Conservation (phyloP, 2,888 invertebrate species). For the Melanotus villosus region DNA sequence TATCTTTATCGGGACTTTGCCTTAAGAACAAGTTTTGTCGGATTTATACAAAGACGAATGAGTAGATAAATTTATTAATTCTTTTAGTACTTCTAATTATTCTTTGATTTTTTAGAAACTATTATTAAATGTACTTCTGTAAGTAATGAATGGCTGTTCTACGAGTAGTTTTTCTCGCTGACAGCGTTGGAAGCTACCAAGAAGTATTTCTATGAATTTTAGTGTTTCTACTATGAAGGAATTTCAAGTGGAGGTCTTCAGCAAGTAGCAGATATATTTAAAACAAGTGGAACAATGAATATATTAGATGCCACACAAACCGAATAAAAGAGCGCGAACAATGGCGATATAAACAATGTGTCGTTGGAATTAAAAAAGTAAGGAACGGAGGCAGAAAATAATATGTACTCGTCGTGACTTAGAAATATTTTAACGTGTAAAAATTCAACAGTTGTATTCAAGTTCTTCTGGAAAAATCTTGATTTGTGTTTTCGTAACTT, state of each 20-base stretch:
- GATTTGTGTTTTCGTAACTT: constrained; percentile 3
- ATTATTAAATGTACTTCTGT: too few species aligned
- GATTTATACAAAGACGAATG: too few species aligned
- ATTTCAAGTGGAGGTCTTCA: constrained; percentile 29
- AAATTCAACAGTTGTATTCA: constrained; percentile 51
- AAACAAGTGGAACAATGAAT: constrained; percentile 65
- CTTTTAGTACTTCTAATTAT: too few species aligned
- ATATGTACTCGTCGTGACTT: constrained; percentile 66
- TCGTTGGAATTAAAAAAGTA: constrained; percentile 62
- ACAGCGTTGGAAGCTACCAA: too few species aligned
- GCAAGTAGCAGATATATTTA: constrained; percentile 51
- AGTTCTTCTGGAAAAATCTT: constrained; percentile 15
- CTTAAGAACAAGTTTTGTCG: too few species aligned
- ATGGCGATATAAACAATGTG: constrained; percentile 69
- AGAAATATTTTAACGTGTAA: constrained; percentile 61
- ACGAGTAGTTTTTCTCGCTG: too few species aligned
- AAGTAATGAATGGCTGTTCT: too few species aligned
- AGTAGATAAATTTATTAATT: too few species aligned
- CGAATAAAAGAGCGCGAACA: constrained; percentile 67
- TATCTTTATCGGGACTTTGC: too few species aligned
- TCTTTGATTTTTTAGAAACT: too few species aligned
- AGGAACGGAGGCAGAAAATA: constrained; percentile 65
- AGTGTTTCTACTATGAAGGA: too few species aligned
- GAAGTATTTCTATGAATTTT: too few species aligned
- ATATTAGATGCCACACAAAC: constrained; percentile 68